phyloP scores from a whole-genome alignment of 2,113 vertebrate genomes.

The Chaetorhynchus papuensis region DNA sequence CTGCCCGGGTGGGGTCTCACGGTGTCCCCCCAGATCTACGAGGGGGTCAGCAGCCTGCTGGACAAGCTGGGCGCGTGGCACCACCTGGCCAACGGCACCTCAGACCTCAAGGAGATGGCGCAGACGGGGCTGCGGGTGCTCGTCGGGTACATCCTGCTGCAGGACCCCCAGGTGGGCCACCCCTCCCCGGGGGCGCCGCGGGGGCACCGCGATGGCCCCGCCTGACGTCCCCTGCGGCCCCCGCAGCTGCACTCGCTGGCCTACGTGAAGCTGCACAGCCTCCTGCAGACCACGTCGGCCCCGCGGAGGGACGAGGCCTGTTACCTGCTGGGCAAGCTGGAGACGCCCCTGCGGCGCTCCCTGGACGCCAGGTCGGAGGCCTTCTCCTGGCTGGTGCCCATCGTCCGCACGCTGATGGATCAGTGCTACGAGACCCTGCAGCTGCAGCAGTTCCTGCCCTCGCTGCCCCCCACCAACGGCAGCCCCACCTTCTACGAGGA shows the following conservation, averaged over 20 bases:
- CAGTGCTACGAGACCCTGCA: conserved; percentile 81
- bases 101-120: conserved; percentile 91
- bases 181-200: accelerated
- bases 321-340: conserved; percentile 89
- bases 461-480: conserved; percentile 90
- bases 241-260: conserved; percentile 87
- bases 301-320: conserved; percentile 86
- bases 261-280: conserved; percentile 89
- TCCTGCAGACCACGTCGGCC: conserved; percentile 85
- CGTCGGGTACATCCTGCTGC: conserved; percentile 86
- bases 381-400: conserved; percentile 86
- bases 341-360: conserved; percentile 75
- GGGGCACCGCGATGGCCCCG: accelerated
- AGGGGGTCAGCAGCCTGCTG: conserved; percentile 90
- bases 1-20: accelerated
- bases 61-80: conserved; percentile 91
- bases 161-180: conserved; percentile 81
- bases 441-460: conserved; percentile 85
- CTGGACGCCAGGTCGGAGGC: conserved; percentile 60
- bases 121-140: conserved; percentile 91
- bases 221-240: not conserved
- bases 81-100: conserved; percentile 72
- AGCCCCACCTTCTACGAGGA: conserved; percentile 92
- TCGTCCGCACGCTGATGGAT: conserved; percentile 87
- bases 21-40: conserved; percentile 80